phyloP scores from a whole-genome alignment of 2,888 invertebrate species.

The Syrista parreyssii region DNA sequence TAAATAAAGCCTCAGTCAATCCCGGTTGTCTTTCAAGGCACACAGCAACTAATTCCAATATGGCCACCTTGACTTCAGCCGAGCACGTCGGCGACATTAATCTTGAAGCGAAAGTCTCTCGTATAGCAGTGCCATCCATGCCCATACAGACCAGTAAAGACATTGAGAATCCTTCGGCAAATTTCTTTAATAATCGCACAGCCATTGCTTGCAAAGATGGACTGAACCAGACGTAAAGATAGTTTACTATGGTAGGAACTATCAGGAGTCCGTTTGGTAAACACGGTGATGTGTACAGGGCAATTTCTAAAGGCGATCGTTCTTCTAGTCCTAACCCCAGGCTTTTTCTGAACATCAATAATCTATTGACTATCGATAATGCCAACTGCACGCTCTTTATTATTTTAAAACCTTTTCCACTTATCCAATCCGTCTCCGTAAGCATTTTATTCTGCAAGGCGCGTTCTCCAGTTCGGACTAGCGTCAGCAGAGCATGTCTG shows the following conservation, averaged over 20 bases:
- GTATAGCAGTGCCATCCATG: conserved; percentile 70
- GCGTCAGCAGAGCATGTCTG: conserved; percentile 59
- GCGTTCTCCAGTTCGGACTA: conserved; percentile 60
- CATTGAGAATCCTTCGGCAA: conserved; percentile 71
- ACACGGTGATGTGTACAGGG: conserved; percentile 63
- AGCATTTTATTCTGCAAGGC: conserved; percentile 61
- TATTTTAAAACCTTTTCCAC: conserved; percentile 61
- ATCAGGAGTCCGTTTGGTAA: conserved; percentile 63
- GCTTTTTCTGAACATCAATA: conserved; percentile 61
- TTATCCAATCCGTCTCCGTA: conserved; percentile 63
- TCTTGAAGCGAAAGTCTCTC: conserved; percentile 70
- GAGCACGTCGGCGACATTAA: conserved; percentile 69
- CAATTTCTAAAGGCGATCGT: conserved; percentile 60
- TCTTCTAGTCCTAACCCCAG: conserved; percentile 52
- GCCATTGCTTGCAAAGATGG: conserved; percentile 70
- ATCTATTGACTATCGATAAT: conserved; percentile 60
- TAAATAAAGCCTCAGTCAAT: conserved; percentile 63
- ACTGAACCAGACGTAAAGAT: conserved; percentile 71
- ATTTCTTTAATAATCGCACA: conserved; percentile 68
- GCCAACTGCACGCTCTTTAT: conserved; percentile 63
- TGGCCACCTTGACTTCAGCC: conserved; percentile 64
- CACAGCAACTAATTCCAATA: conserved; percentile 65
- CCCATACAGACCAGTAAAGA: conserved; percentile 73
- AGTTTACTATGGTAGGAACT: conserved; percentile 70
- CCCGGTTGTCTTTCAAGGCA: conserved; percentile 67